phyloP scores from a whole-genome alignment of 2,888 invertebrate genomes.

The Acrobasis repandana region DNA sequence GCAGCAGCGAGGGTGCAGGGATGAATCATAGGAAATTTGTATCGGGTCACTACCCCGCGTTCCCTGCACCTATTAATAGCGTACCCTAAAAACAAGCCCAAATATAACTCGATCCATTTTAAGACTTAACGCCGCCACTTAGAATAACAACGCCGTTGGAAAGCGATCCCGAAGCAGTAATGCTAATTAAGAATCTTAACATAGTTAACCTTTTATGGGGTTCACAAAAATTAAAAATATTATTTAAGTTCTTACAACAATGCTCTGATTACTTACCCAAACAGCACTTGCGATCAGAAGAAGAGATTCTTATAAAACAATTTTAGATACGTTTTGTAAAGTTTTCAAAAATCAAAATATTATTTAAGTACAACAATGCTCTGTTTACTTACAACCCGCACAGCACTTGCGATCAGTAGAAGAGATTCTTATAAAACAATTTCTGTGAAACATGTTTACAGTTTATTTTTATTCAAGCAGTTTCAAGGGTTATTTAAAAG shows the following conservation, averaged over 20 bases:
- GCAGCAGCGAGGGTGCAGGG: constrained; percentile 69
- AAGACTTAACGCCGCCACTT: constrained; percentile 38
- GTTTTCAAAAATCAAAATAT: too few species aligned
- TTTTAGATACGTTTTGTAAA: too few species aligned
- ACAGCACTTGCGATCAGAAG: constrained; percentile 16
- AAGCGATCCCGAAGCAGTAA: constrained; percentile 6
- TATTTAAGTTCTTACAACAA: not conserved
- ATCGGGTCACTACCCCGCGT: constrained; percentile 68
- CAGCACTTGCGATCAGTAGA: constrained; percentile 11
- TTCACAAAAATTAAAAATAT: not conserved
- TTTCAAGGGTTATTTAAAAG: constrained; percentile 28
- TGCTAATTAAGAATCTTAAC: constrained; percentile 9
- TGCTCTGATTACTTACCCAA: not conserved
- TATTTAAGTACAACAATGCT: not conserved
- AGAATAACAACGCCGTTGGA: constrained; percentile 4
- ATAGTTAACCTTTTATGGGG: not conserved
- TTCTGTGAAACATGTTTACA: constrained; percentile 14
- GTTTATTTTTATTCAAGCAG: constrained; percentile 19
- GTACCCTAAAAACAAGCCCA: constrained; percentile 52
- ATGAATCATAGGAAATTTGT: constrained; percentile 77
- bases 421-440: constrained; percentile 2
- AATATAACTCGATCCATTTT: constrained; percentile 44
- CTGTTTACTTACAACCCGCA: constrained; percentile 8
- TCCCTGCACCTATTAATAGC: constrained; percentile 64
- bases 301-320: constrained; percentile 1